phyloP scores from a whole-genome alignment of 2,113 vertebrate genomes.

The Furnarius figulus region DNA sequence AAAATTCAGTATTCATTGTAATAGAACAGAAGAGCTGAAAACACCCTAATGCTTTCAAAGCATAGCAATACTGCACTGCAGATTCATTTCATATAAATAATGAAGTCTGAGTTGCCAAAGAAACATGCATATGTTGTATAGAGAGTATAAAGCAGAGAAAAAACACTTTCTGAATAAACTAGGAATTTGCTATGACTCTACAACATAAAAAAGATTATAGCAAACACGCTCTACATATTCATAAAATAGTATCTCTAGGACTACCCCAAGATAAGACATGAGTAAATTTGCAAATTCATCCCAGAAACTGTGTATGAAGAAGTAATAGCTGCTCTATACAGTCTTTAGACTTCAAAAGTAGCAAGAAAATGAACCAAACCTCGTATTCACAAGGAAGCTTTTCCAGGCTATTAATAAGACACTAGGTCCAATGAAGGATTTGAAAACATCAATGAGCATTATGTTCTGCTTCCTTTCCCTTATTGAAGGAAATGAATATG shows the following conservation, averaged over 20 bases:
- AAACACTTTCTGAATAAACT: not conserved
- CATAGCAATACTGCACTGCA: not conserved
- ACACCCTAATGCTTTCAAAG: not conserved
- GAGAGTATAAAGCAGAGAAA: not conserved
- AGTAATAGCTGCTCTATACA: not conserved
- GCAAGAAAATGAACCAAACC: not conserved
- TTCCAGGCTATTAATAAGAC: conserved; percentile 30
- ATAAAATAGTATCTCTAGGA: not conserved
- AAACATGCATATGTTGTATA: not conserved
- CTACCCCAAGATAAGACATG: not conserved
- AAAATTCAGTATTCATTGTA: not conserved
- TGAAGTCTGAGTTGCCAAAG: not conserved
- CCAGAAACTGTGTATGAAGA: not conserved
- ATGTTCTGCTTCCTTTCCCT: not conserved
- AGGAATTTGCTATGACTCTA: not conserved
- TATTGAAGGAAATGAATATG: not conserved
- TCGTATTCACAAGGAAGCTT: not conserved
- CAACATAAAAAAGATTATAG: not conserved
- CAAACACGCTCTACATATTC: not conserved
- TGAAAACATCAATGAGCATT: not conserved
- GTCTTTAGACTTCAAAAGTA: not conserved
- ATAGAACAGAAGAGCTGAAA: not conserved
- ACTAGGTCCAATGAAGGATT: not conserved
- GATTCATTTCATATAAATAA: not conserved
- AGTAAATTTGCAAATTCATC: not conserved